Evolutionary conservation across 2,113 vertebrate species (phyloP).

Genomic region (Hystrix cristata): DNA sequence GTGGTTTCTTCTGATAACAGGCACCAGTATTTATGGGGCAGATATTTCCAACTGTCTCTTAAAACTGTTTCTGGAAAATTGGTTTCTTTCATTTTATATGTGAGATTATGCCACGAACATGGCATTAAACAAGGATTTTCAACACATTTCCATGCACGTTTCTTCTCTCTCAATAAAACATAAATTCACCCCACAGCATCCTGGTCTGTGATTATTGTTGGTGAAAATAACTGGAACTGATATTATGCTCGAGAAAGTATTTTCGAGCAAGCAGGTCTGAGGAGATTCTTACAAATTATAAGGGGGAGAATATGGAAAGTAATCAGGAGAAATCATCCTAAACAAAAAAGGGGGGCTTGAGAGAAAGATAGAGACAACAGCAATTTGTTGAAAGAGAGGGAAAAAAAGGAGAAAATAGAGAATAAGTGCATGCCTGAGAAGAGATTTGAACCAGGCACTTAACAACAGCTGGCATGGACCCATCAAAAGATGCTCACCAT

Average conservation of each 20-base stretch:
- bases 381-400: not conserved
- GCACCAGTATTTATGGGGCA: conserved; percentile 15
- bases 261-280: not conserved
- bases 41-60: conserved; percentile 36
- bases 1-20: conserved; percentile 52
- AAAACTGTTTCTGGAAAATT: not conserved
- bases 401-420: not conserved
- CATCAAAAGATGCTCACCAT: not conserved
- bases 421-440: not conserved
- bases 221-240: not conserved
- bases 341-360: not conserved
- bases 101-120: not conserved
- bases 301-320: not conserved
- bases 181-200: not conserved
- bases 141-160: not conserved
- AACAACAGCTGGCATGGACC: not conserved
- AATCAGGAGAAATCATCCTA: not conserved
- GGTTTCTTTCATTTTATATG: conserved; percentile 15
- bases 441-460: not conserved
- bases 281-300: not conserved
- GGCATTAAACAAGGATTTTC: not conserved
- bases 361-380: not conserved
- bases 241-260: not conserved
- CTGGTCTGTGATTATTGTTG: not conserved
- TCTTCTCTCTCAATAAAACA: not conserved